Percentiles rank a stretch among this genome's conserved stretches.
phyloP scores from a whole-genome alignment of 2,797 vertebrate genomes.

The Alca torda region DNA sequence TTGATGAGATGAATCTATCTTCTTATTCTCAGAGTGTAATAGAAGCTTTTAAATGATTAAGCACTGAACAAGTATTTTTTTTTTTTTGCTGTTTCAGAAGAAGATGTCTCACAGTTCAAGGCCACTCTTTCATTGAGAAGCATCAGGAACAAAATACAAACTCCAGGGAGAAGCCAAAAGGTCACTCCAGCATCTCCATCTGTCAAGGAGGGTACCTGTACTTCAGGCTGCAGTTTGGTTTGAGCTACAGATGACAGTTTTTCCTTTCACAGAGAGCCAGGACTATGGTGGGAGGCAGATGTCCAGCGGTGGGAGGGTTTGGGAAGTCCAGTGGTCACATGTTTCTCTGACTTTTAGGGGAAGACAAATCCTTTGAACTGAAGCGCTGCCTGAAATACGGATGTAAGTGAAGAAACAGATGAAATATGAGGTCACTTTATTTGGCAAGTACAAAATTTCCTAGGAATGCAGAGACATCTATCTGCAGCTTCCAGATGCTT shows the following conservation, averaged over 20 bases:
- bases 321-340: background rate
- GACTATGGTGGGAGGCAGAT: background rate
- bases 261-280: background rate
- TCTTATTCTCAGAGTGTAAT: background rate
- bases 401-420: background rate
- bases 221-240: background rate
- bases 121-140: background rate
- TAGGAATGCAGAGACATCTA: background rate
- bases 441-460: background rate
- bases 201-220: background rate
- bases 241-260: background rate
- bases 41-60: background rate
- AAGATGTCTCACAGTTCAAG: background rate
- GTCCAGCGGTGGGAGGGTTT: background rate
- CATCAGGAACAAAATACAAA: background rate
- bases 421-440: background rate
- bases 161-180: background rate
- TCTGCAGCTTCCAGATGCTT: background rate
- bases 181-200: background rate
- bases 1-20: background rate
- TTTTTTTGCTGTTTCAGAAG: background rate
- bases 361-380: background rate
- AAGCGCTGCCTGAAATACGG: background rate
- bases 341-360: background rate
- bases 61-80: background rate